phyloP scores from a whole-genome alignment of 2,113 vertebrate genomes.

The Candoia aspera region DNA sequence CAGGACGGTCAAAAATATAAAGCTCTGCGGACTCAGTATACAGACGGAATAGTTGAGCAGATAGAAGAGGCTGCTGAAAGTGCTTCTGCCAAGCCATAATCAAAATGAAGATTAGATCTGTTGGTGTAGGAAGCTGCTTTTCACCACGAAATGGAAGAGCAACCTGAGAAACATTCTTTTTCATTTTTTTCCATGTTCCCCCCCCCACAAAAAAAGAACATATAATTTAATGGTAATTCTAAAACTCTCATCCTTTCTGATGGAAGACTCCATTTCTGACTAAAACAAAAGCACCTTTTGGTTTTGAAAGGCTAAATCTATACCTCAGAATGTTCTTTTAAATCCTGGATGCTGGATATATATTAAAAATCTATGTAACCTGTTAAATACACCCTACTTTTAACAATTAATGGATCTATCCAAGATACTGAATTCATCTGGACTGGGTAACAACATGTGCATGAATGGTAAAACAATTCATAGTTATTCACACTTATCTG shows the following conservation, averaged over 20 bases:
- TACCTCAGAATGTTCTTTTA: neutral
- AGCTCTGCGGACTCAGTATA: conserved; percentile 75
- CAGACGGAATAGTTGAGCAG: conserved; percentile 85
- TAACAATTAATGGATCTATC: neutral
- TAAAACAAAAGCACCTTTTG: neutral
- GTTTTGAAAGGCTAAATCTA: neutral
- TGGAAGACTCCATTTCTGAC: neutral
- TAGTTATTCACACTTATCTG: neutral
- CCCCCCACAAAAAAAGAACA: conserved; percentile 28
- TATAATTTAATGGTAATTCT: conserved; percentile 9
- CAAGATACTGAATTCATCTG: neutral
- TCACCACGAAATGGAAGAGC: neutral
- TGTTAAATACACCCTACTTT: neutral
- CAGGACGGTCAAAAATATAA: conserved; percentile 82
- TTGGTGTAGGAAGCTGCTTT: conserved; percentile 4
- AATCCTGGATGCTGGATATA: neutral
- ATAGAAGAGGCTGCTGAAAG: conserved; percentile 57
- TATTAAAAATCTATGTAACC: neutral
- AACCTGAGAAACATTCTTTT: neutral
- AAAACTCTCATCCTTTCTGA: neutral
- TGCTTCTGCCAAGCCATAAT: conserved; percentile 53
- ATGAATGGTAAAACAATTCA: neutral
- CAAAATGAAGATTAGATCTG: neutral
- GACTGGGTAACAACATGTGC: neutral
- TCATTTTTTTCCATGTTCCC: neutral